Evolutionary conservation across 2,888 invertebrate genomes (phyloP).

Genomic region (Microchrysa polita): DNA sequence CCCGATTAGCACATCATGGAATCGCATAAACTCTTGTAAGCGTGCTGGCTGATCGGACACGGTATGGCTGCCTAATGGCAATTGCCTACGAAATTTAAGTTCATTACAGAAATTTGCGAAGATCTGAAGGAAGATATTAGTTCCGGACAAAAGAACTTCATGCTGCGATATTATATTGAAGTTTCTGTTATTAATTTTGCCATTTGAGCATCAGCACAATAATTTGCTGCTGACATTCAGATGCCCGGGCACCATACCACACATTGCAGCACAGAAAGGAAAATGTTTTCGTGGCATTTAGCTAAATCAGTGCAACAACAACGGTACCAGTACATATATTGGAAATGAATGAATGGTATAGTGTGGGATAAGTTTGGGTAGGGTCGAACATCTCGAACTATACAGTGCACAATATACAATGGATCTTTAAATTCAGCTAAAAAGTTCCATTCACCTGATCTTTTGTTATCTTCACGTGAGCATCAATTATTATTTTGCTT

Average conservation of each 20-base stretch:
- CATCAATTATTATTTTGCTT: conserved; percentile 24
- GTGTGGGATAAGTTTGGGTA: not conserved
- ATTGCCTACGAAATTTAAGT: not conserved
- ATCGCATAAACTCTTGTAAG: not conserved
- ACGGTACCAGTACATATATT: too few relatives aligned
- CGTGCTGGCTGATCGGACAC: conserved; percentile 2
- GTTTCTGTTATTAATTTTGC: conserved; percentile 4
- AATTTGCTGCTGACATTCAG: conserved; percentile 6
- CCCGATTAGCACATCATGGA: conserved; percentile 9
- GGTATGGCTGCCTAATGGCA: not conserved
- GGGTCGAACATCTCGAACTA: conserved; percentile 9
- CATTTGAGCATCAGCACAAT: conserved; percentile 11
- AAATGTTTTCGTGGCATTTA: conserved; percentile 36
- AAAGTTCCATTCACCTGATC: conserved; percentile 31
- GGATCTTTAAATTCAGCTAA: not conserved
- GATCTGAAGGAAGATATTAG: conserved; percentile 3
- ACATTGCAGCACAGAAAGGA: not conserved
- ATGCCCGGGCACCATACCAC: too few relatives aligned
- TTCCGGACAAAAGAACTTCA: conserved; percentile 9
- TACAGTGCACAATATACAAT: not conserved
- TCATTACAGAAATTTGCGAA: conserved; percentile 19
- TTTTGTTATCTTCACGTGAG: conserved; percentile 34
- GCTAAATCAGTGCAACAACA: conserved; percentile 36
- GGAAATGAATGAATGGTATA: not conserved
- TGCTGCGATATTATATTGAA: conserved; percentile 10